These are phyloP conservation scores for Callionymus lyra DNA, from an alignment of 2,113 vertebrate genomes.

Conservation along the genomic window DNA sequence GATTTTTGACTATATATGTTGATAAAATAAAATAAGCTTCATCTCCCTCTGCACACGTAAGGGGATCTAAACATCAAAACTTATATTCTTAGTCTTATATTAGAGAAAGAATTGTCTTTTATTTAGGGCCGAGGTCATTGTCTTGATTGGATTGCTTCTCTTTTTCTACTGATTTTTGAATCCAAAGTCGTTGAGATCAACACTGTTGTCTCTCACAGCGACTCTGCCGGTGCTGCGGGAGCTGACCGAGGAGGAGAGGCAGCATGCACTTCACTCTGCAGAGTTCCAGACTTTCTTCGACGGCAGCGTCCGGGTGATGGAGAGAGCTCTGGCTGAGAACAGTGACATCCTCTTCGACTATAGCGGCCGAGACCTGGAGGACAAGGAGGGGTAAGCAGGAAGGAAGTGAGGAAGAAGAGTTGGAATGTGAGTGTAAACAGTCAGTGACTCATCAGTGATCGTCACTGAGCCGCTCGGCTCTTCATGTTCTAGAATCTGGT, in stretches of 20 bases:
- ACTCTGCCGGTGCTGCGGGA: conserved; percentile 64
- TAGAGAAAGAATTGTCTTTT: too few species aligned
- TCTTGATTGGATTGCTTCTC: too few species aligned
- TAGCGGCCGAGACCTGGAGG: conserved; percentile 83
- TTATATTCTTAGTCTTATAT: too few species aligned
- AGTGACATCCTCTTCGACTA: conserved; percentile 93
- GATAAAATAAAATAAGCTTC: too few species aligned
- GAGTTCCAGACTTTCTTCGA: conserved; percentile 97
- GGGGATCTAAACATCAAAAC: too few species aligned
- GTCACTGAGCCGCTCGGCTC: too few species aligned
- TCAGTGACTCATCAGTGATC: too few species aligned
- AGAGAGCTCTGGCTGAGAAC: conserved; percentile 89
- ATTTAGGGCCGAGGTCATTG: too few species aligned
- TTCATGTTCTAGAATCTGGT: background rate
- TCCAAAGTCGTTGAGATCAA: too few species aligned
- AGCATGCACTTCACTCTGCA: conserved; percentile 91
- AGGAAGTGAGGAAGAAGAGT: background rate
- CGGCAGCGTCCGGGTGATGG: conserved; percentile 89
- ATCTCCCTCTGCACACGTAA: too few species aligned
- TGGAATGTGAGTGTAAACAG: background rate
- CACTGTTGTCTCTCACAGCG: conserved; percentile 20
- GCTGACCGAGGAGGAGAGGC: conserved; percentile 92
- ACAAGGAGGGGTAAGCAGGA: conserved; percentile 87
- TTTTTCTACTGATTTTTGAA: too few species aligned
- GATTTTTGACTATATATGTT: too few species aligned